Base-by-base conservation (phyloP, 2,113 vertebrate species). In the Piprites chloris region DNA sequence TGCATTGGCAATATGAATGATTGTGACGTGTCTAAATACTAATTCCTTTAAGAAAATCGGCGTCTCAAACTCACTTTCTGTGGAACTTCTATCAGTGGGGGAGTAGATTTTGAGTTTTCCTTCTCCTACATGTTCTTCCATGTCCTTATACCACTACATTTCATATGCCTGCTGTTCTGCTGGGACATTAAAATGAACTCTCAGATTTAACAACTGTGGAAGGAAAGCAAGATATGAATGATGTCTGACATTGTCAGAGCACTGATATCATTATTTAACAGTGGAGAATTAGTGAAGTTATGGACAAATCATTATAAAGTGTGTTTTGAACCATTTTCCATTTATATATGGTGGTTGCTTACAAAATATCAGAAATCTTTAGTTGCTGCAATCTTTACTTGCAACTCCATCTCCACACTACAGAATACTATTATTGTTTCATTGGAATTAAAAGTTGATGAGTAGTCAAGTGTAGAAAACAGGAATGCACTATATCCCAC, bases 51-150 rank as follows among this genome's bases (percentile, higher is more conserved):
- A 75, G 72, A 88, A 90, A 89, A 89, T 84, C 6, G 2, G 66
- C 85, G 73, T 65, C 90, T 96, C 69, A 95, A 91, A 59, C 86
- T 91, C 66, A 94, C 97, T 96, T 97, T 98, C 77, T 97, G 87
- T 66, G 97, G 95, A 95, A 92, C 86, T 95, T 97, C 93, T 95
- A 84, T 85, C 81, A 94, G 91, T 73, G 91, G 59, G 50, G 84
- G 78, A 94, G 92, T 90, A 87, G 75, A 79, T 85, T 97, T 88
- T 79, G 28, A 89, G 76, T 89, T 90, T 94, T 81, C 9, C 22
- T 59, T 82, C 73, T 89, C 30, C 27, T 82, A 68, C 78, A 28
- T 78, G 33, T 69, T 85, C 41, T 92, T 78, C 46, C 32, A 11
- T 83, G 55, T 89, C 39, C 24, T 77, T 21, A 52, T 86, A 66